Percentiles rank a stretch among this genome's conserved stretches.
These are phyloP conservation scores for Ceratotherium simum DNA, from an alignment of 2,113 vertebrate genomes.

Conservation along the genomic window DNA sequence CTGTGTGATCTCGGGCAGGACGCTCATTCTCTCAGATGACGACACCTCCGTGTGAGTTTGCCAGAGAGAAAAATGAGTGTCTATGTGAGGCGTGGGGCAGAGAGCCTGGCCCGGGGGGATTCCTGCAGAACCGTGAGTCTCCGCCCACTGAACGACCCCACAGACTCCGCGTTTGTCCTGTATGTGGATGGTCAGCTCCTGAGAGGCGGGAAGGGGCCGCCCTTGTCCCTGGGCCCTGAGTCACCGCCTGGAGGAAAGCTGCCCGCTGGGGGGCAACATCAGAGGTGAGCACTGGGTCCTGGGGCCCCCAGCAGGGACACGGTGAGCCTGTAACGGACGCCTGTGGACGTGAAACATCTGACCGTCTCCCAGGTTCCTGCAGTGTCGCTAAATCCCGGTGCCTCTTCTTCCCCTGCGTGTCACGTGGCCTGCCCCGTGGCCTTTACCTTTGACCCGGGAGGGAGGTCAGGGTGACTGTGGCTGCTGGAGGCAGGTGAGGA, in stretches of 20 bases:
- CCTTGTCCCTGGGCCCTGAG: fast-evolving
- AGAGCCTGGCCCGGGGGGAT: not conserved
- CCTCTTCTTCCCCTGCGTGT: not conserved
- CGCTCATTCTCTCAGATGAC: no score
- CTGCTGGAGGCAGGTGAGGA: not conserved
- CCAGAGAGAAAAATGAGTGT: no score
- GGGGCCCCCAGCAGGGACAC: fast-evolving
- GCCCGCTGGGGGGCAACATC: not conserved
- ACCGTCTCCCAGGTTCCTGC: fast-evolving
- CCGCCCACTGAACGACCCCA: fast-evolving
- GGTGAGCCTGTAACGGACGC: fast-evolving
- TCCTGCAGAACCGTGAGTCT: not conserved
- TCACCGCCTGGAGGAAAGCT: not conserved
- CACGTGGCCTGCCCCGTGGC: fast-evolving
- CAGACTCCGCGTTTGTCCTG: not conserved
- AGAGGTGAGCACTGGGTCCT: not conserved
- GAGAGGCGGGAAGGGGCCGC: fast-evolving
- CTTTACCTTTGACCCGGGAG: not conserved
- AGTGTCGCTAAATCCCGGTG: not conserved
- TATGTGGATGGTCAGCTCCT: not conserved
- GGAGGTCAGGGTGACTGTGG: fast-evolving
- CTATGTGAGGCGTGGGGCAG: no score
- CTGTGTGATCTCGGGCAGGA: no score
- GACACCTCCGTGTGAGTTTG: no score
- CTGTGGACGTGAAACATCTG: no score